A percentile compares a stretch with the other conserved stretches of the same genome.
Conservation (phyloP, 2,113 vertebrate species). For the Xiphophorus hellerii region DNA sequence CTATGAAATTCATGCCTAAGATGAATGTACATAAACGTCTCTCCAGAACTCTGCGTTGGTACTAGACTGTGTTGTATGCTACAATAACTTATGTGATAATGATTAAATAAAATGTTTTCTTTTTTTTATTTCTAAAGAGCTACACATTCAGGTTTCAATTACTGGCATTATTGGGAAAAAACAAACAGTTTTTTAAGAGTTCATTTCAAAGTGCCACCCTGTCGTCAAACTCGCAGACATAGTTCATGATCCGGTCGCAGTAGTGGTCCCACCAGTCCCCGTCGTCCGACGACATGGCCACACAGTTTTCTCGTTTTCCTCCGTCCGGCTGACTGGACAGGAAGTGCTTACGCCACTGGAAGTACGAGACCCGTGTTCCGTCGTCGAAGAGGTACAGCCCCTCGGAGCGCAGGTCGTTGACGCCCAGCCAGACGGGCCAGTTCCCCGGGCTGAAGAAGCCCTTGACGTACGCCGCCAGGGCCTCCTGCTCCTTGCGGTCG, state of each 20-base stretch:
- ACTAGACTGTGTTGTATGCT: not conserved
- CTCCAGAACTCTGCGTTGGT: too few relatives aligned
- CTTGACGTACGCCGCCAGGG: conserved; percentile 83
- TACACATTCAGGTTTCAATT: conserved; percentile 6
- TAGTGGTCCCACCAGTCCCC: conserved; percentile 95
- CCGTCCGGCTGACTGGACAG: conserved; percentile 90
- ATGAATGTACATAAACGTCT: too few relatives aligned
- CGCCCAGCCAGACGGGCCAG: conserved; percentile 91
- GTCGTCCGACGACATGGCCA: conserved; percentile 89
- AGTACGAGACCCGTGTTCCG: conserved; percentile 85
- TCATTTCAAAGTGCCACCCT: conserved; percentile 64
- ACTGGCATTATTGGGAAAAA: not conserved
- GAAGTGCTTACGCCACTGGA: conserved; percentile 89
- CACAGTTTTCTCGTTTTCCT: conserved; percentile 88
- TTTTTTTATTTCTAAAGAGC: conserved; percentile 20
- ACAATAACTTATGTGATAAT: conserved; percentile 38
- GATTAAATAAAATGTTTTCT: conserved; percentile 6
- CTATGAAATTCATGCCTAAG: too few relatives aligned
- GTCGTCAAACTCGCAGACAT: conserved; percentile 87
- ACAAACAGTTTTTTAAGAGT: not conserved
- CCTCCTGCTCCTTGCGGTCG: conserved; percentile 84
- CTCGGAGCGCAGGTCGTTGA: conserved; percentile 87
- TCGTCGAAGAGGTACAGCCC: conserved; percentile 89
- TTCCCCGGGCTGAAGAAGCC: conserved; percentile 84
- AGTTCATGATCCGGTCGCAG: conserved; percentile 89